Evolutionary conservation across 1,140 invertebrate species (phyloP), one percentile per base, ranked within the genome.

Genomic region (Cryptotermes secundus): DNA sequence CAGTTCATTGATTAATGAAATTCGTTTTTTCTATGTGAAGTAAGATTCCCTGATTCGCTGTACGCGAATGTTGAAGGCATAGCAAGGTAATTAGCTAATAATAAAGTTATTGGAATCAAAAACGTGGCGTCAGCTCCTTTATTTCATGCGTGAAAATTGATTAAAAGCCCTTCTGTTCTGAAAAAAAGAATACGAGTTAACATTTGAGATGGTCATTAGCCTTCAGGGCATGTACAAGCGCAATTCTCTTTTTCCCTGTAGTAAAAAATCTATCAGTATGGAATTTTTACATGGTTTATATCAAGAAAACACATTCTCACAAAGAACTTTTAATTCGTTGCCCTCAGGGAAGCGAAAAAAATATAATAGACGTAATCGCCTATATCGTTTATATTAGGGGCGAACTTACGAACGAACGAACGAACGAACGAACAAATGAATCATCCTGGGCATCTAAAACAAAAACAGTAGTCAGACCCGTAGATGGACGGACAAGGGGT

Each of bases 251-350:
- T 49, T 72, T 72, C 26, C 10, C 31, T 31, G 26, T 0, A 12
- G 31, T 26, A 31, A 72, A 72, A 72, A 72, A 72, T 72, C 59
- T 72, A 72, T 72, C 59, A 72, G 59, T 72, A 72, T 14, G 59
- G 59, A 72, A 72, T 72, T 72, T 72, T n/a, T 72, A 72, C 59
- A 72, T 31, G 59, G 26, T 72, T 72, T 72, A 72, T 72, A 72
- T 72, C 59, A 72, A 72, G 59, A 72, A 72, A 72, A 72, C 59
- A 72, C 59, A 59, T 22, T 72, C n/a, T 72, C 59, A 72, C 59
- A 72, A 72, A 72, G 59, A 72, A 72, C 59, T 26, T 72, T 72
- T 72, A 72, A 72, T 31, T 72, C 59, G 26, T 26, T 72, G 7
- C 59, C 59, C 59, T 72, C 26, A 31, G n/a, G 59, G 59, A 14